Percentiles rank a stretch among this genome's conserved stretches.
Conservation (phyloP, 2,797 vertebrate genomes). For the Dermochelys coriacea region DNA sequence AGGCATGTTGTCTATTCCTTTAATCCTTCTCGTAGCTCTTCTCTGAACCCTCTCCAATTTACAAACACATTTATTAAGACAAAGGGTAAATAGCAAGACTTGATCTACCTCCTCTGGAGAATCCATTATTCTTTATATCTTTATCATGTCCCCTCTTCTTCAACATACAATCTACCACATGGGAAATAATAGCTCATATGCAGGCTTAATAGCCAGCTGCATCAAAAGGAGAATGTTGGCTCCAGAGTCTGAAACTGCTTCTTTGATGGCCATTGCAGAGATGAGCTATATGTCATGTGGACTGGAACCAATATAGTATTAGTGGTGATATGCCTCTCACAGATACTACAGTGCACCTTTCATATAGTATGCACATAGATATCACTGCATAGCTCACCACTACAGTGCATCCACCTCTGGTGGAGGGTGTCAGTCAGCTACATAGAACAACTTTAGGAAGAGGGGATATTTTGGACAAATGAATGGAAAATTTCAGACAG, state of each 20-base stretch:
- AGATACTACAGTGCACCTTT: not conserved
- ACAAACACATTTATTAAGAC: not conserved
- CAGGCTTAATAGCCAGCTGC: not conserved
- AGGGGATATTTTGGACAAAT: not conserved
- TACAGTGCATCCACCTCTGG: accelerated
- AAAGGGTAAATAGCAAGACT: not conserved
- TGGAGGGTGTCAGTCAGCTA: not conserved
- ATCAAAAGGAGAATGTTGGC: not conserved
- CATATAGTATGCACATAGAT: not conserved
- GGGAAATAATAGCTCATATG: not conserved
- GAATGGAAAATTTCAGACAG: accelerated
- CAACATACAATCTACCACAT: not conserved
- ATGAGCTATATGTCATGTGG: not conserved
- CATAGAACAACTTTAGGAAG: not conserved
- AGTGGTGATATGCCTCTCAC: not conserved
- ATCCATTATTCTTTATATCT: not conserved
- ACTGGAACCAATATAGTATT: not conserved
- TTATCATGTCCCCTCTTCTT: not conserved
- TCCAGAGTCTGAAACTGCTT: not conserved
- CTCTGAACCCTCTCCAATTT: not conserved
- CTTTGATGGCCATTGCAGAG: not conserved
- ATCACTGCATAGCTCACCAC: not conserved
- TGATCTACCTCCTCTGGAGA: not conserved
- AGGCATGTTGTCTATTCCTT: not conserved
- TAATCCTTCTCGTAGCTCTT: not conserved